A percentile compares a stretch with the other conserved stretches of the same genome.
Conservation (phyloP, 2,888 invertebrate species). For the Neocrepidodera transversa region DNA sequence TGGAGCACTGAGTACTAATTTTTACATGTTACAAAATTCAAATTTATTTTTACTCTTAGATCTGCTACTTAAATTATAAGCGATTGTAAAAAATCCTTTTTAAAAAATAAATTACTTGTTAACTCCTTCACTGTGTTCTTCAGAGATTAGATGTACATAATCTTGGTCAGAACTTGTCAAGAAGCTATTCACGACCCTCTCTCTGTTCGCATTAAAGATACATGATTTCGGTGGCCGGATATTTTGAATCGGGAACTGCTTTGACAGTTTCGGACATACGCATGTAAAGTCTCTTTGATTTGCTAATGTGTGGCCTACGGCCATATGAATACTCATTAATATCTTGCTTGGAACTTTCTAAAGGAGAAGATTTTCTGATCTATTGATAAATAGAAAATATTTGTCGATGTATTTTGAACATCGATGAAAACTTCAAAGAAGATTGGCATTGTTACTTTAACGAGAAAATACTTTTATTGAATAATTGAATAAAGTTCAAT, state of each 20-base stretch:
- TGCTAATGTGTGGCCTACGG: constrained; percentile 46
- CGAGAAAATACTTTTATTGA: constrained; percentile 28
- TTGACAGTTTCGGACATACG: constrained; percentile 44
- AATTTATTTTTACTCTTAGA: no score
- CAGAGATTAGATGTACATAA: constrained; percentile 46
- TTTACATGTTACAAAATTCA: no score
- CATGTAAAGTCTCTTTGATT: constrained; percentile 48
- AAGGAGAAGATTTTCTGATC: no score
- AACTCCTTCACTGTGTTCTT: background rate
- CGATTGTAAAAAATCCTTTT: no score
- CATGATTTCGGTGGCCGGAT: constrained; percentile 38
- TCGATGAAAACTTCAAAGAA: no score
- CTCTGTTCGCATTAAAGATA: constrained; percentile 47
- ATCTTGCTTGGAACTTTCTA: constrained; percentile 44
- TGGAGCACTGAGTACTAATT: no score
- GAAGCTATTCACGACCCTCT: constrained; percentile 43
- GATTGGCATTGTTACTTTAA: constrained; percentile 15
- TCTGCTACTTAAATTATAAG: no score
- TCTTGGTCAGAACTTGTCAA: constrained; percentile 43
- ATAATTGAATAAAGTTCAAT: constrained; percentile 28
- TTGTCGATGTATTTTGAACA: no score
- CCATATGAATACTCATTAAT: constrained; percentile 49
- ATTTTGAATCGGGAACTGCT: constrained; percentile 26
- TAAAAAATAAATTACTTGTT: no score
- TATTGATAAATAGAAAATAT: no score